These are phyloP conservation scores for Phalacrocorax aristotelis DNA, from an alignment of 2,113 vertebrate species.

Conservation along the genomic window DNA sequence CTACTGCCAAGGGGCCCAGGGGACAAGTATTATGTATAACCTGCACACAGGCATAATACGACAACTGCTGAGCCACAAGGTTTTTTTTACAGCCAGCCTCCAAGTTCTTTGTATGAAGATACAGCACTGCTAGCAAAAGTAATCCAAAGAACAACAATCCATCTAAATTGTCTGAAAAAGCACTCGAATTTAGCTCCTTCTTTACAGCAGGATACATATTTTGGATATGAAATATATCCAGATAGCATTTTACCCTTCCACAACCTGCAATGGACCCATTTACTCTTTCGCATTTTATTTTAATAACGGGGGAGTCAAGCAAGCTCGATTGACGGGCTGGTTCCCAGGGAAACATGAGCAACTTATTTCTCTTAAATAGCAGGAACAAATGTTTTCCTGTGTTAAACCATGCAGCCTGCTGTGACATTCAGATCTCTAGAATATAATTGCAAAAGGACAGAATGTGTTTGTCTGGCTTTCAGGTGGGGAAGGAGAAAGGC, in stretches of 20 bases:
- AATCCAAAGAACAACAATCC: neutral
- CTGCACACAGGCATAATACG: neutral
- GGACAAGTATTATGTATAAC: neutral
- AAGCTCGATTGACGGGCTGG: neutral
- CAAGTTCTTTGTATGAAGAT: neutral
- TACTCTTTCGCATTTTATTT: conserved; percentile 14
- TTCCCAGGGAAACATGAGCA: conserved; percentile 64
- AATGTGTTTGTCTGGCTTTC: neutral
- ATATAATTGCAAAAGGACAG: conserved; percentile 2
- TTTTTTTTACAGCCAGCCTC: neutral
- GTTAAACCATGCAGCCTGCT: conserved; percentile 36
- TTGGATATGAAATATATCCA: neutral
- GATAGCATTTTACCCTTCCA: neutral
- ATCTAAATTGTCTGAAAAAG: neutral
- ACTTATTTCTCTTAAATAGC: conserved; percentile 55
- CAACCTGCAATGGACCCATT: neutral
- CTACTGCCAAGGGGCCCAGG: neutral
- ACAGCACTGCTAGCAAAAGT: neutral
- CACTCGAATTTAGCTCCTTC: neutral
- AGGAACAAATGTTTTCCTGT: conserved; percentile 29
- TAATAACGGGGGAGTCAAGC: conserved; percentile 20
- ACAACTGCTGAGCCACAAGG: neutral
- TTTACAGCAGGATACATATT: neutral
- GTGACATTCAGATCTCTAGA: conserved; percentile 30
- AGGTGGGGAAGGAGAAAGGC: conserved; percentile 7